phyloP scores from a whole-genome alignment of 2,113 vertebrate genomes.

The Stigmatopora nigra region DNA sequence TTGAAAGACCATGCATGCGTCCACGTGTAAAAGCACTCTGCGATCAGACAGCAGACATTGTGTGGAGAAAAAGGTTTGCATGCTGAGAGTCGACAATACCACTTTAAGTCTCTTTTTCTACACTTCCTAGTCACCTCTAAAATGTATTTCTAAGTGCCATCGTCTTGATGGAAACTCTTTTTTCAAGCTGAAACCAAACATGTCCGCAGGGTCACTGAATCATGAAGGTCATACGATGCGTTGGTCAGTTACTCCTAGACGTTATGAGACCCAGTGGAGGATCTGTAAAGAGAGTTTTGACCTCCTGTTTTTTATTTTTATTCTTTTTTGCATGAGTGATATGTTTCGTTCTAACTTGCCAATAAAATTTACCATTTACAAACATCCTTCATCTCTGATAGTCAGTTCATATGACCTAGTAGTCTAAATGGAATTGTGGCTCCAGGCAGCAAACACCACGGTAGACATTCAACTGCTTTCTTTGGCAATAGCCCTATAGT shows the following conservation, averaged over 20 bases:
- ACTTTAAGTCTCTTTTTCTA: neutral
- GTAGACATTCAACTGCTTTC: neutral
- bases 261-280: constrained; percentile 3
- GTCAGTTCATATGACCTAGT: neutral
- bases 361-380: neutral
- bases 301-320: neutral
- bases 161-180: constrained; percentile 22
- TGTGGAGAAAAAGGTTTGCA: constrained; percentile 25
- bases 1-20: constrained; percentile 3
- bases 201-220: constrained; percentile 29
- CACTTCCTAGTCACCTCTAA: constrained; percentile 3
- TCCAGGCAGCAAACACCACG: neutral
- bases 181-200: constrained; percentile 47
- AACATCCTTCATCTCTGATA: neutral
- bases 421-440: neutral
- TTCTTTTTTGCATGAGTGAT: neutral
- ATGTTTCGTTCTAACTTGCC: constrained; percentile 1
- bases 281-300: neutral
- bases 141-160: constrained; percentile 21
- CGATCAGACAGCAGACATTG: constrained; percentile 46
- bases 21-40: constrained; percentile 10
- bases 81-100: constrained; percentile 32
- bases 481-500: neutral
- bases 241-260: constrained; percentile 24
- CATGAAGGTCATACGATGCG: constrained; percentile 43